A percentile compares a stretch with the other conserved stretches of the same genome.
Conservation (phyloP, 2,797 vertebrate species). For the Fratercula arctica region DNA sequence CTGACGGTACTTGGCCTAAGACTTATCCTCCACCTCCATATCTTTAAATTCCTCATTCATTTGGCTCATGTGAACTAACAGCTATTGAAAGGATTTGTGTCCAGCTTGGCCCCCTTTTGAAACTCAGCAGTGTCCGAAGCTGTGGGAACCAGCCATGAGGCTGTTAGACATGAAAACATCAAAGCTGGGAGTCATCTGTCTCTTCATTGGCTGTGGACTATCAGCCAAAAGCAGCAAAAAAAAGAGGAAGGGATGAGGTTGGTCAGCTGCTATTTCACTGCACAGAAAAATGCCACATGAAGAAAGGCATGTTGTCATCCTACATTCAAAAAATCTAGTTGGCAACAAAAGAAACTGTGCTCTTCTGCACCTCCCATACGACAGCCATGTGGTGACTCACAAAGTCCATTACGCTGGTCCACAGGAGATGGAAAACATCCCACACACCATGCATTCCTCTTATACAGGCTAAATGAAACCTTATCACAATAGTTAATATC, state of each 20-base stretch:
- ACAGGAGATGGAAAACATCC: not conserved
- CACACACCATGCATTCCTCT: not conserved
- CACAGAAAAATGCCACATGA: not conserved
- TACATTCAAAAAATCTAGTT: not conserved
- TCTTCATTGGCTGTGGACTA: not conserved
- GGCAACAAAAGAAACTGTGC: not conserved
- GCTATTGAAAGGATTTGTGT: not conserved
- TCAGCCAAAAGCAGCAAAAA: not conserved
- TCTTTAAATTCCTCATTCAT: not conserved
- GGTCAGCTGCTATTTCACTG: not conserved
- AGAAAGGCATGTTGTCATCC: not conserved
- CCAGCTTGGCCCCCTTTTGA: not conserved
- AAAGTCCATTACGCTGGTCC: fast-evolving
- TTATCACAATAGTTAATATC: not conserved
- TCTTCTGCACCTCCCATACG: not conserved
- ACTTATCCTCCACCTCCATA: not conserved
- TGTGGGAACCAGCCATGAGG: not conserved
- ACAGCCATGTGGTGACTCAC: not conserved
- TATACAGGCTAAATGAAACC: not conserved
- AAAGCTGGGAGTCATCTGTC: not conserved
- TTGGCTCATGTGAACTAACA: not conserved
- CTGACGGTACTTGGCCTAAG: fast-evolving
- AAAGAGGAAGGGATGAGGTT: not conserved
- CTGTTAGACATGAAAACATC: not conserved
- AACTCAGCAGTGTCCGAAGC: not conserved